These are phyloP conservation scores for Drosophila nigrodunni DNA, from an alignment of 1,140 invertebrate genomes.

Conservation along the genomic window DNA sequence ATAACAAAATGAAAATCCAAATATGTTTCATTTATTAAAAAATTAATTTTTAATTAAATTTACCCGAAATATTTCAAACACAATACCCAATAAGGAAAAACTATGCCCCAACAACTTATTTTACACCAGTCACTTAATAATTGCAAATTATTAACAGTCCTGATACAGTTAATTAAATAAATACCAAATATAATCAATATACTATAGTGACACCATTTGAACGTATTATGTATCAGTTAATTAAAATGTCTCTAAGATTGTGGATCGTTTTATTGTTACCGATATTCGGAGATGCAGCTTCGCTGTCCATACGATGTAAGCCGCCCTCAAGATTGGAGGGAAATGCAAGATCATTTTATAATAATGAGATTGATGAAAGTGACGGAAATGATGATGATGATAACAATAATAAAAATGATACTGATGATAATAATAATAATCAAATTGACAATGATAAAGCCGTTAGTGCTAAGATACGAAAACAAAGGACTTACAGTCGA, in stretches of 20 bases:
- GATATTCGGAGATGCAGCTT: not conserved
- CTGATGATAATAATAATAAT: not conserved
- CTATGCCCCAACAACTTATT: too few species aligned
- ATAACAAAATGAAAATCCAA: too few species aligned
- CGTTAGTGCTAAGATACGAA: not conserved
- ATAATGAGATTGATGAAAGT: not conserved
- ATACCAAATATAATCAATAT: not conserved
- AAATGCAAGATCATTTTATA: not conserved
- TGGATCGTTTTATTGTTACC: not conserved
- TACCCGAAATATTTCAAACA: too few species aligned
- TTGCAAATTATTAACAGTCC: not conserved
- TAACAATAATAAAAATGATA: not conserved
- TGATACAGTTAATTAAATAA: not conserved
- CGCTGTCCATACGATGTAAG: not conserved
- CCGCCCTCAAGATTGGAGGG: too few species aligned
- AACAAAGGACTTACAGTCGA: constrained; percentile 28
- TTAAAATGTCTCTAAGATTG: not conserved
- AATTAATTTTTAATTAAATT: too few species aligned
- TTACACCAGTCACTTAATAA: too few species aligned
- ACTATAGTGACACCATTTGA: not conserved
- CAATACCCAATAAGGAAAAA: too few species aligned
- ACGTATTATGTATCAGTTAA: not conserved
- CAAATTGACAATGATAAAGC: not conserved
- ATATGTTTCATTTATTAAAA: too few species aligned
- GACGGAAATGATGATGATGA: not conserved